phyloP scores from a whole-genome alignment of 2,888 invertebrate species.

The Crematogaster levior region DNA sequence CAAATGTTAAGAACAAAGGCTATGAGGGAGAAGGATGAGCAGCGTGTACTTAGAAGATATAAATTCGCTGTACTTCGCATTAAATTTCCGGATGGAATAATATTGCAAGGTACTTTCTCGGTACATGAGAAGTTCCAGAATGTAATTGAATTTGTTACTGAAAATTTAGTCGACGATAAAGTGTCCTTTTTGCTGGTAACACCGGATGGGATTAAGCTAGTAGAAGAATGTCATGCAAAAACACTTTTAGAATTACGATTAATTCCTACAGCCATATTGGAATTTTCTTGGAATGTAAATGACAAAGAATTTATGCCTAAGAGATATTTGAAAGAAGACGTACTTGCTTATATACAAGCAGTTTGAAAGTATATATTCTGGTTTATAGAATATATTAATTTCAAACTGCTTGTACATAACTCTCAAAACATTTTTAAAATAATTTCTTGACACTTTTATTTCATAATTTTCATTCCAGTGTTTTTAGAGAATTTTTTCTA shows the following conservation, averaged over 20 bases:
- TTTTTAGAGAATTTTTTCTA: slow-evolving; percentile 9
- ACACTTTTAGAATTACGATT: slow-evolving; percentile 92
- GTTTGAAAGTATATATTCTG: slow-evolving; percentile 49
- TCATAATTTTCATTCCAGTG: slow-evolving; percentile 5
- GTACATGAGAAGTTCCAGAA: slow-evolving; percentile 92
- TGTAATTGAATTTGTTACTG: slow-evolving; percentile 93
- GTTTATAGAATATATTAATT: too few relatives aligned
- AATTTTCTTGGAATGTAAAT: slow-evolving; percentile 89
- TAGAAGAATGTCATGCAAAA: slow-evolving; percentile 88
- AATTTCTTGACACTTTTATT: neutral
- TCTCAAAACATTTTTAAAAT: neutral
- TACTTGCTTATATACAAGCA: slow-evolving; percentile 86
- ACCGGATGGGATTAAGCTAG: slow-evolving; percentile 89
- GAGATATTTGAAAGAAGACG: slow-evolving; percentile 92
- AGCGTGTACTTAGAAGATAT: slow-evolving; percentile 92
- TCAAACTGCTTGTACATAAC: too few relatives aligned
- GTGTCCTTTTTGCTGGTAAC: slow-evolving; percentile 91
- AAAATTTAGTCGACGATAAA: slow-evolving; percentile 90
- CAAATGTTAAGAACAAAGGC: slow-evolving; percentile 96
- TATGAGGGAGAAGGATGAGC: slow-evolving; percentile 96
- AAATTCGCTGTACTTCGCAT: slow-evolving; percentile 94
- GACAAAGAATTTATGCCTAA: slow-evolving; percentile 83
- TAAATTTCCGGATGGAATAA: slow-evolving; percentile 95
- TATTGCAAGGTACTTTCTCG: slow-evolving; percentile 95
- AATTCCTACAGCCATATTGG: slow-evolving; percentile 93